phyloP scores from a whole-genome alignment of 2,797 vertebrate genomes.

The Onychomys arenicola region DNA sequence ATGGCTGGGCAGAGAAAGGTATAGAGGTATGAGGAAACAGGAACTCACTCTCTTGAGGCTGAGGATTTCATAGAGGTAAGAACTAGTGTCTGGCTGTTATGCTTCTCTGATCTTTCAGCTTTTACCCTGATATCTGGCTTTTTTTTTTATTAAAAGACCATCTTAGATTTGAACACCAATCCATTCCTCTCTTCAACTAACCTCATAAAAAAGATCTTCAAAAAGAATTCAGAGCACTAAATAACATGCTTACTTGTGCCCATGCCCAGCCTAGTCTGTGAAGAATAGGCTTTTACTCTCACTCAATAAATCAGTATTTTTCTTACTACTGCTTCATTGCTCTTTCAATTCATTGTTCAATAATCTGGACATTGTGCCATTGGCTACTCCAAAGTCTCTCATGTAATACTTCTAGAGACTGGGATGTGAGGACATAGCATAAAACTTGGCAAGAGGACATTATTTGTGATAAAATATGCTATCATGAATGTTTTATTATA shows the following conservation, averaged over 20 bases:
- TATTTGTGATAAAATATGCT: background rate
- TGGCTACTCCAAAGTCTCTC: background rate
- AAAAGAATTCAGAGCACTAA: background rate
- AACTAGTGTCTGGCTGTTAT: too few species aligned
- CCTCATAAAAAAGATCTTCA: background rate
- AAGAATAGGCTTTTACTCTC: background rate
- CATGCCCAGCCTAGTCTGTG: background rate
- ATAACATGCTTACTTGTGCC: background rate
- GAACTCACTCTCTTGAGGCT: too few species aligned
- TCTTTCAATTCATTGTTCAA: background rate
- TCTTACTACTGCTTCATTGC: background rate
- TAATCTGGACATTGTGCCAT: background rate
- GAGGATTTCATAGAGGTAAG: too few species aligned
- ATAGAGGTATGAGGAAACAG: too few species aligned
- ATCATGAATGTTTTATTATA: background rate
- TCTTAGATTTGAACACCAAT: too few species aligned
- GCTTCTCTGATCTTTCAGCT: too few species aligned
- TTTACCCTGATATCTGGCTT: too few species aligned
- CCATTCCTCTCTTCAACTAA: background rate
- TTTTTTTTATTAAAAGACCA: too few species aligned
- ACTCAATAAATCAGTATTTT: background rate
- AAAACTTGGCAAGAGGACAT: background rate
- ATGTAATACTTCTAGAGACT: background rate
- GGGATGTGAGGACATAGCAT: background rate
- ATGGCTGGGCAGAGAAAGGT: too few species aligned